Evolutionary conservation across 2,113 vertebrate species (phyloP).

Genomic region (Stegostoma tigrinum): DNA sequence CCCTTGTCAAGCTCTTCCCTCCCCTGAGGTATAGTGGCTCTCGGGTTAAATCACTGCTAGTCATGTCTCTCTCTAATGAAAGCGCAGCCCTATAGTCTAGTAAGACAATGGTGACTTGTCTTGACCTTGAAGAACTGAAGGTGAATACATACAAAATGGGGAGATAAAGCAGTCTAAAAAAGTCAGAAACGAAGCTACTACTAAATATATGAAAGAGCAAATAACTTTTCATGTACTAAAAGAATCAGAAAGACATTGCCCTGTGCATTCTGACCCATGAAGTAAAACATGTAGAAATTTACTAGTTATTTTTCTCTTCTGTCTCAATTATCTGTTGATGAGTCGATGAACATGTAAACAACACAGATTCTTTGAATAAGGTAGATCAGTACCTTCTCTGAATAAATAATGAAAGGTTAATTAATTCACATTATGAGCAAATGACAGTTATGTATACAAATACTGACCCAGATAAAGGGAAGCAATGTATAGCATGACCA

Average conservation of each 20-base stretch:
- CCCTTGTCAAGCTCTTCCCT: no score
- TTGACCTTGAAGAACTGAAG: no score
- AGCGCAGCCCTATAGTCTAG: no score
- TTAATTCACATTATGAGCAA: neutral
- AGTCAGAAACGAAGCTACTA: neutral
- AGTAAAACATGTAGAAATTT: neutral
- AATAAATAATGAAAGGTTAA: neutral
- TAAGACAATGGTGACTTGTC: no score
- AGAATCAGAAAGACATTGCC: neutral
- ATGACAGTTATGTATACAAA: neutral
- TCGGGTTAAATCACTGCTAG: no score
- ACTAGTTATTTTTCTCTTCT: neutral
- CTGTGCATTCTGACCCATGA: neutral
- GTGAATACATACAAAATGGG: neutral
- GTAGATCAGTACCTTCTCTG: neutral
- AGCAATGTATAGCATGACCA: neutral
- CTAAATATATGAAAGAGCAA: neutral
- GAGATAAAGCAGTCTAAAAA: neutral
- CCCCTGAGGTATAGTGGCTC: no score
- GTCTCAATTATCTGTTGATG: neutral
- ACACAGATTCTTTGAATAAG: neutral
- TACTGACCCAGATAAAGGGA: neutral
- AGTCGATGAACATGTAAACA: neutral
- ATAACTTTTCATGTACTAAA: neutral
- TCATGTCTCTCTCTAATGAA: no score